Evolutionary conservation across 2,113 vertebrate genomes (phyloP), one percentile per base, ranked within the genome.

Genomic region (Xerus inauris): DNA sequence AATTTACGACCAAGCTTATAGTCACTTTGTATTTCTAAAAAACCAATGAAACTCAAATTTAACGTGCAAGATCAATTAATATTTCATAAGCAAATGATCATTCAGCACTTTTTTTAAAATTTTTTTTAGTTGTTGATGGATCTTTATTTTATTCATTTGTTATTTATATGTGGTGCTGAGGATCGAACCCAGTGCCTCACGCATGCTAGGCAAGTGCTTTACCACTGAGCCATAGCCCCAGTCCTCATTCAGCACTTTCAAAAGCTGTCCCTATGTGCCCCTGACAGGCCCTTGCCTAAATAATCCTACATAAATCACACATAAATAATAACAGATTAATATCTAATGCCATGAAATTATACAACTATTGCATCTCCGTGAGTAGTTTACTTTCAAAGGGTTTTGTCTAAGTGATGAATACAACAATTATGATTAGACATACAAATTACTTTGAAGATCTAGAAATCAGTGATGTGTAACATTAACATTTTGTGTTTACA

Each of bases 11-110:
- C 35, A 88, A 75, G 20, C 16, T 57, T 75, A 49, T n/a, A 54
- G 72, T 96, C 14, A n/a, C 12, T 85, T 30, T 72, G 24, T 49
- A 64, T 19, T 94, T 82, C 59, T 32, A 12, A 57, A 93, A 79
- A 95, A 26, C 57, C 75, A 97, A 85, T 87, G 69, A 93, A 93
- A 87, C 16, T 51, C 75, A 73, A 91, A 77, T 65, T 86, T 87
- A 89, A 91, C 42, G 57, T n/a, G 24, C 32, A 91, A 8, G 10
- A 69, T 75, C 94, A 82, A 83, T 79, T 67, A 77, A 82, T 64
- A 94, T 73, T 85, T 96, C 67, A 96, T 54, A 82, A 85, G 80
- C 11, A n/a, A 82, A 88, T 79, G n/a, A 65, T 38, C 47, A 94
- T 28, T 81, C 40, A 24, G 14, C 28, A 72, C 9, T 81, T 95